Evolutionary conservation across 2,113 vertebrate species (phyloP).

Genomic region (Dasyprocta punctata): DNA sequence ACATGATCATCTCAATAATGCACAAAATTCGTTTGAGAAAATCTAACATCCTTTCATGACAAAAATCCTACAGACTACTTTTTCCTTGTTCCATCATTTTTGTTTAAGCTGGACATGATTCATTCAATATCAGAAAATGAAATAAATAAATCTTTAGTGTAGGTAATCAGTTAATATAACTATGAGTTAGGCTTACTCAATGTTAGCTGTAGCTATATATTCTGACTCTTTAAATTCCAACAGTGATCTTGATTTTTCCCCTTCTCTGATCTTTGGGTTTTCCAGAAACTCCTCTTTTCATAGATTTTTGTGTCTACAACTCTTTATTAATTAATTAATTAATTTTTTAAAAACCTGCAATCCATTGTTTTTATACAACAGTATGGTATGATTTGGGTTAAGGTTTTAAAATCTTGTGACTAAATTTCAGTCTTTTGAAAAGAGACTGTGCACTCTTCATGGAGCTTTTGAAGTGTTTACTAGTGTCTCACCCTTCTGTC

Average conservation of each 20-base stretch:
- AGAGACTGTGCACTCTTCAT: background rate
- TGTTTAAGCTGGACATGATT: no score
- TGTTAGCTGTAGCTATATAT: background rate
- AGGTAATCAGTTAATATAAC: background rate
- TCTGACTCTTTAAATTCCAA: background rate
- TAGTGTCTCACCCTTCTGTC: background rate
- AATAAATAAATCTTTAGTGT: background rate
- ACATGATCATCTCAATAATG: no score
- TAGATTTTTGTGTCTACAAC: background rate
- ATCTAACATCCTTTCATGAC: no score
- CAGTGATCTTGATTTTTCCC: background rate
- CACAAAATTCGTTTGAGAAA: no score
- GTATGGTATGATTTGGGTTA: background rate
- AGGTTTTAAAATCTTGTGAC: background rate
- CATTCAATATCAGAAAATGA: background rate
- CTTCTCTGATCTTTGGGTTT: background rate
- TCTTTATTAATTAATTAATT: background rate
- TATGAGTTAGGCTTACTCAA: background rate
- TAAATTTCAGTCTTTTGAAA: background rate
- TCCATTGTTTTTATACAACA: background rate
- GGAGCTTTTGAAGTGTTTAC: background rate
- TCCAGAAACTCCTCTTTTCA: background rate
- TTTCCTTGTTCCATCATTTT: background rate
- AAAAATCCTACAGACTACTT: no score
- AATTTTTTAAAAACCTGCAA: background rate